phyloP scores from a whole-genome alignment of 2,888 invertebrate genomes.

The Orchestes rusci region DNA sequence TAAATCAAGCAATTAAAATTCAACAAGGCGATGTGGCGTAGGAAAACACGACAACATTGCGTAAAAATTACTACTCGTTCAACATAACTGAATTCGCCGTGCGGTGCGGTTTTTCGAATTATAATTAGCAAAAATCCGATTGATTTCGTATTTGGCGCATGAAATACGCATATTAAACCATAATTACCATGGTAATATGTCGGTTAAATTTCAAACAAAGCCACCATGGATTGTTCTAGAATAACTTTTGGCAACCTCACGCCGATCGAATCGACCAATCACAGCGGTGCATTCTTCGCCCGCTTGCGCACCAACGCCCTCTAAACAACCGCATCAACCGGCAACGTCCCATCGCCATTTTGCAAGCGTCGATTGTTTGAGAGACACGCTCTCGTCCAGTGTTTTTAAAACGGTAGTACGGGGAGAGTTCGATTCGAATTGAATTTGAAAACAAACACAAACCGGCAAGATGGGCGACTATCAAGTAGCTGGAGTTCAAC shows the following conservation, averaged over 20 bases:
- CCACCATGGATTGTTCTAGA: slow-evolving; percentile 13
- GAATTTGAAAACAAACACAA: slow-evolving; percentile 44
- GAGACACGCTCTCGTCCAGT: slow-evolving; percentile 43
- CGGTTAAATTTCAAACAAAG: too few species aligned
- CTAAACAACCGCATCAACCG: slow-evolving; percentile 21
- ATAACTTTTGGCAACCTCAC: slow-evolving; percentile 43
- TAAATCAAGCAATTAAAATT: slow-evolving; percentile 1
- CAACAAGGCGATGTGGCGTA: neutral
- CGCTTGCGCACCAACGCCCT: slow-evolving; percentile 33
- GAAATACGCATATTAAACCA: too few species aligned
- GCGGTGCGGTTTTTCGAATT: too few species aligned
- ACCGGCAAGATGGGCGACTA: slow-evolving; percentile 53
- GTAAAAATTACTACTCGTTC: slow-evolving; percentile 34
- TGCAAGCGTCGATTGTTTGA: slow-evolving; percentile 57
- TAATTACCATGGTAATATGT: too few species aligned
- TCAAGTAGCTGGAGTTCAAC: slow-evolving; percentile 62
- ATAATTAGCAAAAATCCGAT: too few species aligned
- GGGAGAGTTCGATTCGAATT: slow-evolving; percentile 38
- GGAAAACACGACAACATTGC: slow-evolving; percentile 28
- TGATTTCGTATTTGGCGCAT: too few species aligned
- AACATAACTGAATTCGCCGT: slow-evolving; percentile 20
- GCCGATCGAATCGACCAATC: slow-evolving; percentile 37
- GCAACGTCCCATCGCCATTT: slow-evolving; percentile 46
- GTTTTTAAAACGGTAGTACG: slow-evolving; percentile 45
- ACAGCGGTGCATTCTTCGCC: slow-evolving; percentile 17